Evolutionary conservation across 1,140 invertebrate genomes (phyloP), one percentile per base, ranked within the genome.

Genomic region (Neodiprion lecontei): DNA sequence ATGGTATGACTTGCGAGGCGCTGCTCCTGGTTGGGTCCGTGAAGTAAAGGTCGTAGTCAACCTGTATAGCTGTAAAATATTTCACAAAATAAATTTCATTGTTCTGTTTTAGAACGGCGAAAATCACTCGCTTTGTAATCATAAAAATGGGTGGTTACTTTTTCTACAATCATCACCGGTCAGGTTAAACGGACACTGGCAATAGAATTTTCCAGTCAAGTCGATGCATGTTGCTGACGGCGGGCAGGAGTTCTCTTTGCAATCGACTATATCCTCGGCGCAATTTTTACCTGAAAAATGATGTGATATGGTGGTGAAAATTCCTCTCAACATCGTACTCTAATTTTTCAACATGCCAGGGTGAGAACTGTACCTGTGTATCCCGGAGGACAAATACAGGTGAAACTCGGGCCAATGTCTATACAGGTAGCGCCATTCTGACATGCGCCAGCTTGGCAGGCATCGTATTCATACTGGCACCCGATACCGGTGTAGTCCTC

Each of bases 91-190:
- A 40, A 65, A 11, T 23, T 17, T 75, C 70, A 48, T 72, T 49
- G 48, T 65, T 14, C 61, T 14, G 17, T 17, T 65, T 65, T 65
- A 65, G 4, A 21, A 65, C 61, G 17, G 12, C 28, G 28, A 69
- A 14, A 69, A 47, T 69, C 68, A 14, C 68, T 12, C 11, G 9
- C 53, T 14, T 12, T 12, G n/a, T 61, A 17, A 61, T 8, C 53
- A 61, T 12, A n/a, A 14, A 75, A 23, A 48, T 9, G 11, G 69
- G 23, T 40, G 88, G 90, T 91, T 91, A 94, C 96, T 93, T 91
- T 99, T 99, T 85, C 97, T 92, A 80, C 97, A 99, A 82, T 98
- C 97, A 84, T 98, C 96, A 65, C 97, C 97, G 72, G 97, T 99
- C 76, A 98, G 90, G 84, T 98, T 98, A 87, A 98, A 98, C 49